These are phyloP conservation scores for Chloromyia formosa DNA, from an alignment of 2,888 invertebrate genomes.

Conservation along the genomic window DNA sequence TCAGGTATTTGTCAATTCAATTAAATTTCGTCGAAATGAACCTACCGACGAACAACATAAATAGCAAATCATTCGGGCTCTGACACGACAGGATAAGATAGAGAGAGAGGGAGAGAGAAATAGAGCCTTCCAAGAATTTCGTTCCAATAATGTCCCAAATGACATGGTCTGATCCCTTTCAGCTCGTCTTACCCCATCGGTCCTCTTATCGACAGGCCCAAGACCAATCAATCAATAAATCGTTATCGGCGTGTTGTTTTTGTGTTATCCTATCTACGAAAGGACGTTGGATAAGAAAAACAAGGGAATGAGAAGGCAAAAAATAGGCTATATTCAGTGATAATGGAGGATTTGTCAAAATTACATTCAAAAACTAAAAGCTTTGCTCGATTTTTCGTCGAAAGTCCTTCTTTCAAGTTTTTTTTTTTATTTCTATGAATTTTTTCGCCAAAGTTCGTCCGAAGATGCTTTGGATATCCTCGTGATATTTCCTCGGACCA, in stretches of 20 bases:
- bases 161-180: background rate
- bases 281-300: background rate
- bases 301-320: no score
- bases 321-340: slow-evolving; percentile 22
- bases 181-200: background rate
- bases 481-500: no score
- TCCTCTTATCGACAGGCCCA: background rate
- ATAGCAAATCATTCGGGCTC: background rate
- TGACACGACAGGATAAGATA: background rate
- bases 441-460: no score
- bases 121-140: no score
- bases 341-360: background rate
- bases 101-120: background rate
- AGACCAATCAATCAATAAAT: slow-evolving; percentile 37
- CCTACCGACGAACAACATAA: slow-evolving; percentile 6
- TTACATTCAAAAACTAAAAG: no score
- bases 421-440: no score
- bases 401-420: no score
- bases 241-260: background rate
- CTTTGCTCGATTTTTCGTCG: no score
- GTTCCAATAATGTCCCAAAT: no score
- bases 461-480: no score
- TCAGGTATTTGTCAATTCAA: slow-evolving; percentile 29
- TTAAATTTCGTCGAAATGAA: slow-evolving; percentile 24
- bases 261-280: background rate